These are phyloP conservation scores for Elanoides forficatus DNA, from an alignment of 2,113 vertebrate species.

Conservation along the genomic window DNA sequence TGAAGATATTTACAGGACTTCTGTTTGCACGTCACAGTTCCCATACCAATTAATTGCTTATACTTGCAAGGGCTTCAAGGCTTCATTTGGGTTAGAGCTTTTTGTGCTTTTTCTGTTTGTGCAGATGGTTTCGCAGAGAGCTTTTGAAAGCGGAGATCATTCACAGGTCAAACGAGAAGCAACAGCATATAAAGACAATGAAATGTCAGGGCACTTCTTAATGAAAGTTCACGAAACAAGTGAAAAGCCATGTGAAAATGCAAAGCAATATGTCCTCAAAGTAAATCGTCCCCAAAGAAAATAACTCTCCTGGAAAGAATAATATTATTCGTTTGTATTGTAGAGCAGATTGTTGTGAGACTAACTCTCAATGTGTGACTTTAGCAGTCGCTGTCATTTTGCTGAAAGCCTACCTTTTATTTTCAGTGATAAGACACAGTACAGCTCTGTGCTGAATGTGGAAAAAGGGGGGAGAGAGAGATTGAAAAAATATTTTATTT, in stretches of 20 bases:
- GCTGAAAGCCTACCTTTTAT: background rate
- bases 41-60: background rate
- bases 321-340: background rate
- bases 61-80: background rate
- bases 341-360: background rate
- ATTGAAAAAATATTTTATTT: background rate
- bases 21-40: background rate
- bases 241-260: background rate
- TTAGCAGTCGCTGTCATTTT: background rate
- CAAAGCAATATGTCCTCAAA: background rate
- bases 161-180: background rate
- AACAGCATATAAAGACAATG: background rate
- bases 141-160: background rate
- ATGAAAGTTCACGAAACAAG: background rate
- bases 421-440: background rate
- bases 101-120: background rate
- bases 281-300: background rate
- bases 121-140: background rate
- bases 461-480: background rate
- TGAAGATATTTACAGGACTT: background rate
- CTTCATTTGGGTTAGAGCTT: background rate
- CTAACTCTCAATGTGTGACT: background rate
- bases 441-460: background rate
- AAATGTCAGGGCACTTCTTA: background rate
- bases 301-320: background rate